A percentile compares a stretch with the other conserved stretches of the same genome.
These are phyloP conservation scores for Cancer borealis DNA, from an alignment of 2,888 invertebrate genomes.

Conservation along the genomic window DNA sequence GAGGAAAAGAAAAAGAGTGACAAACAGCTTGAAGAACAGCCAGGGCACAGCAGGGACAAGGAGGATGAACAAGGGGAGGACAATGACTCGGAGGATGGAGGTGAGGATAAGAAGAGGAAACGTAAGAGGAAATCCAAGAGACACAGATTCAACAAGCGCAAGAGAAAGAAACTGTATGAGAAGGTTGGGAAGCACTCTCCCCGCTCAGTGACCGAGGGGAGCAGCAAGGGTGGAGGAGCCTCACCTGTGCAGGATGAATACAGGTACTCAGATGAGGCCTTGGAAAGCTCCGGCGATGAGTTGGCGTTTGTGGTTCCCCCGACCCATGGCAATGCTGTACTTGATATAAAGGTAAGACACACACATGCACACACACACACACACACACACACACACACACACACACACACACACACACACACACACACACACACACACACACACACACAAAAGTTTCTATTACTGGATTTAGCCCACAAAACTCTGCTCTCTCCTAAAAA, in stretches of 20 bases:
- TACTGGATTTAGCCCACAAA: no score
- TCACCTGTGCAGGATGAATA: neutral
- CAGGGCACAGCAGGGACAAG: slow-evolving; percentile 40
- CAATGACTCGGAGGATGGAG: slow-evolving; percentile 41
- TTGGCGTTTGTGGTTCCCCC: slow-evolving; percentile 66
- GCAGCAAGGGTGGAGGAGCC: neutral
- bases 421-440: no score
- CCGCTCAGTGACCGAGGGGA: slow-evolving; percentile 18
- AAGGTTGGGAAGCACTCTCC: slow-evolving; percentile 56
- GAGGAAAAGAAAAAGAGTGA: slow-evolving; percentile 48
- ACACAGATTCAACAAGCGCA: slow-evolving; percentile 69
- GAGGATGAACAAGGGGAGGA: slow-evolving; percentile 70
- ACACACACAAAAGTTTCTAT: neutral
- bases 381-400: no score
- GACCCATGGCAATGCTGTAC: slow-evolving; percentile 67
- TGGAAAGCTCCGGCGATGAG: slow-evolving; percentile 64
- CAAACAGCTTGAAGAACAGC: neutral
- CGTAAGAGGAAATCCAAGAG: slow-evolving; percentile 70
- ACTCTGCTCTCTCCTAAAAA: neutral
- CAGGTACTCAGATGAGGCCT: slow-evolving; percentile 42
- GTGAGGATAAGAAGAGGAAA: slow-evolving; percentile 72
- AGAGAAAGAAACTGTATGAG: slow-evolving; percentile 68
- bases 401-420: no score
- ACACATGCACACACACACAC: no score
- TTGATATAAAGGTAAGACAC: slow-evolving; percentile 74